Conservation (phyloP, 1,140 invertebrate genomes). For the Elymnias hypermnestra region DNA sequence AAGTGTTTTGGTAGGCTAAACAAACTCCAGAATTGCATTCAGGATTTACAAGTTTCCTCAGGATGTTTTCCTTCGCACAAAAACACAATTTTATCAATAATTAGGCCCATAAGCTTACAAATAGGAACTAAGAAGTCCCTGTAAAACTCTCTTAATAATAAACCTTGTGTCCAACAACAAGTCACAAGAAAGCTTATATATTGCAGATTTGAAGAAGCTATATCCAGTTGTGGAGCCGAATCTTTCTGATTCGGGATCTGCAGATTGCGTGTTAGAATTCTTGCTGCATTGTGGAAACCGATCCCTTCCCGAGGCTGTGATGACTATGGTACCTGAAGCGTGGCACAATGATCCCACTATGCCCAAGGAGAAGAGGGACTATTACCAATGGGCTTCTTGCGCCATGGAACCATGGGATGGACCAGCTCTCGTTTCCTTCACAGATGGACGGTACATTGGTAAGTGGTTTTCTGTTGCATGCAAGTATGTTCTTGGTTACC, state of each 20-base stretch:
- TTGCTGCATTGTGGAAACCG: constrained; percentile 94
- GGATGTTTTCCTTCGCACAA: too few species aligned
- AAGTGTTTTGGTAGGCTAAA: too few species aligned
- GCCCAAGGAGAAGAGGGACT: constrained; percentile 94
- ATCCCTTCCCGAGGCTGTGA: constrained; percentile 95
- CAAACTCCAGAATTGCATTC: too few species aligned
- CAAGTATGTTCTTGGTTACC: too few species aligned
- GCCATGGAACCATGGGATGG: constrained; percentile 99
- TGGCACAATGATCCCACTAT: constrained; percentile 98
- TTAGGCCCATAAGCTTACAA: too few species aligned
- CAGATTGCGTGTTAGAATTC: constrained; percentile 99
- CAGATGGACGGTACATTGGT: constrained; percentile 98
- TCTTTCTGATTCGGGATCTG: constrained; percentile 97
- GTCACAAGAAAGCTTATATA: too few species aligned
- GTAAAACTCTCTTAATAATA: too few species aligned
- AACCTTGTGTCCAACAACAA: too few species aligned
- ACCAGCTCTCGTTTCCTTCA: constrained; percentile 96
- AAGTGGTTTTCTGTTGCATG: too few species aligned
- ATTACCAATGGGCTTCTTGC: constrained; percentile 98
- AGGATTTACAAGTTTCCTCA: too few species aligned
- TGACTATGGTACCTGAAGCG: constrained; percentile 99
- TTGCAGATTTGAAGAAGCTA: constrained; percentile 87
- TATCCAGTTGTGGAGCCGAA: constrained; percentile 99
- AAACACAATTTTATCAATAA: too few species aligned
- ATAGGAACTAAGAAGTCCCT: too few species aligned